Conservation (phyloP, 2,888 invertebrate genomes). For the Euzetes globulus region DNA sequence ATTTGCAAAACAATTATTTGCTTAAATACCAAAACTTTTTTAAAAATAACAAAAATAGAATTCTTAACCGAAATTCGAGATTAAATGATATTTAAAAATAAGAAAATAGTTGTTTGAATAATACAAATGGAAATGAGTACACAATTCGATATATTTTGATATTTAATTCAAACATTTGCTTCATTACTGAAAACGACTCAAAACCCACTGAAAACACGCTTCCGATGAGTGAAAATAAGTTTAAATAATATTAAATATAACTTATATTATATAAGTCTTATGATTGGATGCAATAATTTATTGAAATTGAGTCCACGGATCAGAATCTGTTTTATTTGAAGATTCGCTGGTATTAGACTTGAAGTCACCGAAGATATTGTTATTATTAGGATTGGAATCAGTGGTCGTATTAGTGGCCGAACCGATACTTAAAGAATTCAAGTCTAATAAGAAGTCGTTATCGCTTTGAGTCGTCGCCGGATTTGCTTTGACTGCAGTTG, state of each 20-base stretch:
- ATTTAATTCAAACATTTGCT: no score
- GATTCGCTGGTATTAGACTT: conserved; percentile 2
- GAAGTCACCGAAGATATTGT: conserved; percentile 28
- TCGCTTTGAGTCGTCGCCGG: neutral
- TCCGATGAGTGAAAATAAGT: neutral
- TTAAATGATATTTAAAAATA: no score
- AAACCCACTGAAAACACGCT: no score
- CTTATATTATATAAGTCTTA: neutral
- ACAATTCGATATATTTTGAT: no score
- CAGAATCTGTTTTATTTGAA: neutral
- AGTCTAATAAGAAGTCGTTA: conserved; percentile 3
- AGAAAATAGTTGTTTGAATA: no score
- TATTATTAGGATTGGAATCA: neutral
- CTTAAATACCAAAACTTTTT: no score
- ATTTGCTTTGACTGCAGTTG: neutral
- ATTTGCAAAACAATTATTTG: no score
- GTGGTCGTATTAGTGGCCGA: conserved; percentile 1
- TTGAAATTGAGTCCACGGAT: conserved; percentile 1
- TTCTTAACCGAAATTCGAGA: no score
- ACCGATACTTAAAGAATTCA: conserved; percentile 12
- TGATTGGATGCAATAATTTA: neutral
- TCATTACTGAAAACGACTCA: no score
- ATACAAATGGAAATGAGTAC: no score
- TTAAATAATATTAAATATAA: neutral
- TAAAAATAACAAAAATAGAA: no score